These are phyloP conservation scores for Drosophila paramelanica DNA, from an alignment of 2,888 invertebrate species.

Conservation along the genomic window DNA sequence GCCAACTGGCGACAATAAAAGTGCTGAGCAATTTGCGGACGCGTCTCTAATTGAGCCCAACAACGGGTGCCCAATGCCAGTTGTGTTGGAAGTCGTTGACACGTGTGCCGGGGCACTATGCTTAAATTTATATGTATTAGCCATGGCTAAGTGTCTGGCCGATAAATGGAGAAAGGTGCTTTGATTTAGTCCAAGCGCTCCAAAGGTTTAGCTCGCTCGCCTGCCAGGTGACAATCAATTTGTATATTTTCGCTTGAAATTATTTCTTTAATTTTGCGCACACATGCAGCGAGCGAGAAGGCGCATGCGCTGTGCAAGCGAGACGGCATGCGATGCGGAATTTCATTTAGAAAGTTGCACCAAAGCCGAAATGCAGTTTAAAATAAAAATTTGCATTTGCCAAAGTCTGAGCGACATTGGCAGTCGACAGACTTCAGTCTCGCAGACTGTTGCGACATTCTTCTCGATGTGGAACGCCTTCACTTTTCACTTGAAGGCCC, in stretches of 20 bases:
- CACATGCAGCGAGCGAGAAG: constrained; percentile 48
- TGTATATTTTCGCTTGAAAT: constrained; percentile 81
- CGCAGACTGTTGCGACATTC: constrained; percentile 69
- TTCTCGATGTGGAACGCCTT: constrained; percentile 66
- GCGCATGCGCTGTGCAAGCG: constrained; percentile 12
- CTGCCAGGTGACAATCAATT: constrained; percentile 82
- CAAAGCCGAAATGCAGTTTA: constrained; percentile 26
- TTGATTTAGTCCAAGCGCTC: constrained; percentile 60
- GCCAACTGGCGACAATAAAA: constrained; percentile 76
- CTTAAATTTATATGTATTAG: constrained; percentile 43
- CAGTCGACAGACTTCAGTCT: constrained; percentile 37
- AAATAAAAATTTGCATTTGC: constrained; percentile 74
- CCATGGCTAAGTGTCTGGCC: constrained; percentile 32
- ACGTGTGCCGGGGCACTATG: constrained; percentile 35
- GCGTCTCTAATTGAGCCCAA: constrained; percentile 75
- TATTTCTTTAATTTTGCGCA: constrained; percentile 82
- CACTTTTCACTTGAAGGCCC: constrained; percentile 69
- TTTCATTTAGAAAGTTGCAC: constrained; percentile 79
- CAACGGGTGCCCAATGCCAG: constrained; percentile 36
- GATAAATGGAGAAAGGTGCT: constrained; percentile 69
- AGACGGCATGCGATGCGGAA: constrained; percentile 56
- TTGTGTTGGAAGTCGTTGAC: constrained; percentile 22
- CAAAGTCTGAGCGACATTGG: constrained; percentile 68
- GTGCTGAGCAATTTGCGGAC: constrained; percentile 73
- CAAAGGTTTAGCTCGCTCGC: constrained; percentile 46